These are phyloP conservation scores for Actenoides lindsayi DNA, from an alignment of 2,113 vertebrate species.

Conservation along the genomic window DNA sequence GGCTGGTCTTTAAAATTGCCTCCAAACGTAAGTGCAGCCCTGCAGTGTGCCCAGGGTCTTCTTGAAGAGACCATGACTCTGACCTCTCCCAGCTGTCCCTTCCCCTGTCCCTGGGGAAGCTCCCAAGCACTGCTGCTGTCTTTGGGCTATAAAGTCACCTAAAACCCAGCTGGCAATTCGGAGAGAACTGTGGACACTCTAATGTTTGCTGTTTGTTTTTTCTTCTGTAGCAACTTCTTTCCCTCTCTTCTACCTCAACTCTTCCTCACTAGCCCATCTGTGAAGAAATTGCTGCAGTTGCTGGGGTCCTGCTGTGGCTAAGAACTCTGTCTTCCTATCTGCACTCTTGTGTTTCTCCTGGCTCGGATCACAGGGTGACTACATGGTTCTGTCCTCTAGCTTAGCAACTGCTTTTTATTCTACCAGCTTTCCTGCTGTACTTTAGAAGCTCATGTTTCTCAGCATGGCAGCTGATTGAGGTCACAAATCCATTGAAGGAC, in stretches of 20 bases:
- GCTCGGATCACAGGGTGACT: neutral
- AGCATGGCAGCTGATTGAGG: neutral
- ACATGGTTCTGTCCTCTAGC: neutral
- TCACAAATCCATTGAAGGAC: neutral
- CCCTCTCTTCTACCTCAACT: neutral
- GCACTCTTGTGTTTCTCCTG: neutral
- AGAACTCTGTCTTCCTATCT: neutral
- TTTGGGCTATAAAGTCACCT: neutral
- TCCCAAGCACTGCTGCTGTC: neutral
- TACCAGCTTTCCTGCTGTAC: neutral
- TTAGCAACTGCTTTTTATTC: neutral
- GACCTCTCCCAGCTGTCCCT: neutral
- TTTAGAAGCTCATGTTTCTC: neutral
- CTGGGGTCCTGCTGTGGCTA: neutral
- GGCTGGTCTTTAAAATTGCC: slow-evolving; percentile 88
- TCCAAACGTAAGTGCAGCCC: slow-evolving; percentile 84
- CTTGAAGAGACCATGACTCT: neutral
- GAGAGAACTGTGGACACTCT: neutral
- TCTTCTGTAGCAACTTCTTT: neutral
- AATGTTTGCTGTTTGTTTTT: neutral
- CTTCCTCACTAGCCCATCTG: neutral
- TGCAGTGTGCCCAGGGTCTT: no score
- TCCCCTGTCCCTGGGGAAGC: neutral
- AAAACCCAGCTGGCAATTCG: neutral
- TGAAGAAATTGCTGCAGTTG: neutral